Percentiles rank a stretch among this genome's conserved stretches.
Conservation (phyloP, 1,140 invertebrate genomes). For the Mamestra configurata region DNA sequence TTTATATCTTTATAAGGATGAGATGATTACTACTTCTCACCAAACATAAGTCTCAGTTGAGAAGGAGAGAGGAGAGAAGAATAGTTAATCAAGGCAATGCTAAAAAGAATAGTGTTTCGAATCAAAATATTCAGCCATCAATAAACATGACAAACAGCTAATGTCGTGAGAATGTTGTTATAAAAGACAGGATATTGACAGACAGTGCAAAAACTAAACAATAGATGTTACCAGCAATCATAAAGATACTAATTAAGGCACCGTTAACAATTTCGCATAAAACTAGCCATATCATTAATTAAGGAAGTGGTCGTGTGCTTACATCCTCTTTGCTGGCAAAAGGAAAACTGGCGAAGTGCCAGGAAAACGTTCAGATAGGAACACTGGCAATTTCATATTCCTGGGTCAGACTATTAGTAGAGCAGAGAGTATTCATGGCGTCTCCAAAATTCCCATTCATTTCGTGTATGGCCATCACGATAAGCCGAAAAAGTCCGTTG, state of each 20-base stretch:
- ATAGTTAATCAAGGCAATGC: neutral
- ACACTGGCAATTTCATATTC: conserved; percentile 25
- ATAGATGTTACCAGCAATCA: conserved; percentile 6
- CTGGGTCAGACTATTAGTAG: neutral
- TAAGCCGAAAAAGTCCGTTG: neutral
- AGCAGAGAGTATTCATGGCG: neutral
- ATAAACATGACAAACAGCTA: neutral
- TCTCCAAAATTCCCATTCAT: neutral
- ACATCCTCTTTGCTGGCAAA: conserved; percentile 22
- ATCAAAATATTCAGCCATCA: neutral
- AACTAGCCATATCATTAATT: conserved; percentile 29
- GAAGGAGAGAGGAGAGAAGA: neutral
- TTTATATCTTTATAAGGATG: no score
- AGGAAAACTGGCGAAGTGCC: conserved; percentile 2
- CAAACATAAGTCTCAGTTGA: no score
- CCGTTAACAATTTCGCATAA: neutral
- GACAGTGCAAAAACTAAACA: conserved; percentile 14
- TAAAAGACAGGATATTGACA: conserved; percentile 29
- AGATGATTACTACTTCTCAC: no score
- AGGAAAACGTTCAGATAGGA: neutral
- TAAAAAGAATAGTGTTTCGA: neutral
- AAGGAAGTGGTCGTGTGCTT: conserved; percentile 17
- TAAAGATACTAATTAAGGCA: neutral
- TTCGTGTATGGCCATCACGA: neutral
- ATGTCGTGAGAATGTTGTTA: neutral